Conservation (phyloP, 2,888 invertebrate species). For the Tenthredo distinguenda region DNA sequence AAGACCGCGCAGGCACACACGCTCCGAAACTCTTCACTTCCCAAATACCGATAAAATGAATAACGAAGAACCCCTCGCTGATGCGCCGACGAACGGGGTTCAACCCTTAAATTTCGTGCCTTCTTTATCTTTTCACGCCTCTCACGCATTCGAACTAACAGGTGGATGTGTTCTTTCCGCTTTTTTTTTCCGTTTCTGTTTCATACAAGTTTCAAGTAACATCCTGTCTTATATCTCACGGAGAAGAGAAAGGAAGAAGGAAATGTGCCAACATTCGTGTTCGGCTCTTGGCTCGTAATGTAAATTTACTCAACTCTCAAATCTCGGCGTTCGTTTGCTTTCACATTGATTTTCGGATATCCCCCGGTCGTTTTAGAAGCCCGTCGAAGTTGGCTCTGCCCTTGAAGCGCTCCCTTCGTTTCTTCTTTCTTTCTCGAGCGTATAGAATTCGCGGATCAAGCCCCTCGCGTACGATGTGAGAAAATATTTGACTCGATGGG, state of each 20-base stretch:
- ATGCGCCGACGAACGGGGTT: not conserved
- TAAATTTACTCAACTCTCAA: conserved; percentile 46
- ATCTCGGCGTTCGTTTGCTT: conserved; percentile 32
- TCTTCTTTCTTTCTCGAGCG: not conserved
- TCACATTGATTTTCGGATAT: conserved; percentile 34
- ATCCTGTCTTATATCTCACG: not conserved
- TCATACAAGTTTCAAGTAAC: not conserved
- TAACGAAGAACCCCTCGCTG: not conserved
- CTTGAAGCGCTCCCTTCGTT: not conserved
- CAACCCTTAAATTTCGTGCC: not conserved
- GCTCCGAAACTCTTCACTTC: not conserved
- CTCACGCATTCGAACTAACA: not conserved
- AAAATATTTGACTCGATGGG: conserved; percentile 8
- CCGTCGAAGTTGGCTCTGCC: not conserved
- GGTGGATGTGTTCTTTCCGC: not conserved
- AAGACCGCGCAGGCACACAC: conserved; percentile 40
- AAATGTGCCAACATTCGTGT: not conserved
- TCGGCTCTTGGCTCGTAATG: not conserved
- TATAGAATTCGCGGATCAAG: not conserved
- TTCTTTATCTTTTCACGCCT: not conserved
- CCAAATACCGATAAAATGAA: conserved; percentile 18
- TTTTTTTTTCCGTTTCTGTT: not conserved
- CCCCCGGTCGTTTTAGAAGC: not conserved
- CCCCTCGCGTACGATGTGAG: not conserved
- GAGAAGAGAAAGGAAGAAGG: not conserved